Base-by-base conservation (phyloP, 2,113 vertebrate species). In the Sinocyclocheilus maitianheensis region DNA sequence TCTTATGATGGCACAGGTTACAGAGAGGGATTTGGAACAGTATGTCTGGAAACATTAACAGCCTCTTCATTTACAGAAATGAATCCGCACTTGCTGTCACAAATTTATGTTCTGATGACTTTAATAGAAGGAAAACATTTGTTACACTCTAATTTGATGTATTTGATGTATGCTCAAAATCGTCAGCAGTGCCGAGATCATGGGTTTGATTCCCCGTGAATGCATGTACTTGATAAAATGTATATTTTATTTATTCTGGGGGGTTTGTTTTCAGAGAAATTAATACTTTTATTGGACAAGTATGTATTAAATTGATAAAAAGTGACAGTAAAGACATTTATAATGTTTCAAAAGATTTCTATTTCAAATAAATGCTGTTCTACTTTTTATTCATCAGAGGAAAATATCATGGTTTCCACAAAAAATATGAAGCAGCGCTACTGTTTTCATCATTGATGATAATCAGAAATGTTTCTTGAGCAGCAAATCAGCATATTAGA, bases 21-120 rank as follows among this genome's bases (percentile, higher is more conserved):
- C 24, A 63, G 37, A 83, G 87, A 40, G 14, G 37, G 84, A 82
- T 69, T 46, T 69, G 18, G 26, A 71, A 82, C 81, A 65, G 40
- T 75, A 26, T 46, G 20, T 40, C 9, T 22, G 69, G 18, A 43
- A 40, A 22, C 5, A 72, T 5, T 2, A 72, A 40, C 13, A 18
- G 30, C 69, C 18, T 5, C 37, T 11, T 72, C 18, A 3, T 71
- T 20, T 20, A 40, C 34, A 72, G 30, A 72, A 40, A 9, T 40
- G 3, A 18, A 69, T 67, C 63, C 16, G 67, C 30, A 18, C 8
- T 71, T 37, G 30, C 30, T 69, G 34, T 37, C 2, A 1, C 22
- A 2, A 1, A 40, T 72, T 43, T 22, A 43, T 72, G 18, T 72
- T 40, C 18, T 71, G 69, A 20, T 11, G 69, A 72, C 30, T 34